Percentiles rank a stretch among this genome's conserved stretches.
Evolutionary conservation across 2,888 invertebrate species (phyloP).

Genomic region (Ennomos quercinarius): DNA sequence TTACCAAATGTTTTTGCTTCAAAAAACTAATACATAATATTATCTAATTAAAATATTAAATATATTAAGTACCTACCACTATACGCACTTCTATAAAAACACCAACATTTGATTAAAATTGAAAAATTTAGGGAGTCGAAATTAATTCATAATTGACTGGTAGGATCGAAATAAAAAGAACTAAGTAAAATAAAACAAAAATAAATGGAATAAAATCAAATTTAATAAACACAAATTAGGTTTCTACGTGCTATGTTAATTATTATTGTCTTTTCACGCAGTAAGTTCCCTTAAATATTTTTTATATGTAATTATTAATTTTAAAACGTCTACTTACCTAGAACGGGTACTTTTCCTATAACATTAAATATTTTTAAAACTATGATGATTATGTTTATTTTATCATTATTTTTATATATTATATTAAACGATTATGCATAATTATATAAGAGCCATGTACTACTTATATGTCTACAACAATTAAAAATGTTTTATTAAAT

Average conservation of each 20-base stretch:
- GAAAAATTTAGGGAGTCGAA: slow-evolving; percentile 85
- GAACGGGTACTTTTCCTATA: slow-evolving; percentile 14
- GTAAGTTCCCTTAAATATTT: slow-evolving; percentile 11
- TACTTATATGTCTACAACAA: too few species aligned
- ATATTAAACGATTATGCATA: background rate
- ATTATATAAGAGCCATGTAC: slow-evolving; percentile 1
- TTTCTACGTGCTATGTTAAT: slow-evolving; percentile 19
- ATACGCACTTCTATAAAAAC: slow-evolving; percentile 40
- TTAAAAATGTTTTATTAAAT: too few species aligned
- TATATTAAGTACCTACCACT: too few species aligned
- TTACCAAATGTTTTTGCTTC: too few species aligned
- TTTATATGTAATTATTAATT: slow-evolving; percentile 7
- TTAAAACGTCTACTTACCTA: slow-evolving; percentile 35
- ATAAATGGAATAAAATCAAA: slow-evolving; percentile 54
- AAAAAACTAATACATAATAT: too few species aligned
- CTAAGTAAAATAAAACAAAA: slow-evolving; percentile 56
- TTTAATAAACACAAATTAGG: slow-evolving; percentile 47
- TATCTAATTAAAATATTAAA: too few species aligned
- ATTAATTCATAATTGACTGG: slow-evolving; percentile 77
- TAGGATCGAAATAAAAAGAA: slow-evolving; percentile 60
- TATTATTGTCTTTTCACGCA: slow-evolving; percentile 33
- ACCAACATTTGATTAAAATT: slow-evolving; percentile 70
- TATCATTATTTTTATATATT: slow-evolving; percentile 1
- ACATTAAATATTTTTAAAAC: background rate
- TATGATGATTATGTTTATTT: slow-evolving; percentile 3